phyloP scores from a whole-genome alignment of 1,140 invertebrate species.

The Bombyx mandarina region DNA sequence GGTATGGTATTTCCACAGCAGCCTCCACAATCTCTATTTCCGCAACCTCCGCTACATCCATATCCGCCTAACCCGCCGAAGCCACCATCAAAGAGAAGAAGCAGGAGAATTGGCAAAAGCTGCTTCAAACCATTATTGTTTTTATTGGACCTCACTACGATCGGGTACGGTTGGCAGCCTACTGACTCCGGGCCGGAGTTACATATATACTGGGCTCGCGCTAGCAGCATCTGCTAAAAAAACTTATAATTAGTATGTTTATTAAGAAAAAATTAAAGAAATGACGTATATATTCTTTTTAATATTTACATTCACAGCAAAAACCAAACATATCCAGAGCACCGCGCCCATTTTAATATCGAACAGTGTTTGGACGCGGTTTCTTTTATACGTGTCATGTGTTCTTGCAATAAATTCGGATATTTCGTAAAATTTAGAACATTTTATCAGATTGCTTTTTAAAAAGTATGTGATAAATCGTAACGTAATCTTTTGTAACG shows the following conservation, averaged over 20 bases:
- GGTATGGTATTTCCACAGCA: constrained; percentile 20
- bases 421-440: constrained; percentile 2
- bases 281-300: background rate
- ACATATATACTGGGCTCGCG: constrained; percentile 24
- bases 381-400: constrained; percentile 5
- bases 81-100: constrained; percentile 24
- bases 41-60: constrained; percentile 11
- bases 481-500: constrained; percentile 6
- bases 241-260: background rate
- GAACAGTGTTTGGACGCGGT: constrained; percentile 1
- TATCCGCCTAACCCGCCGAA: constrained; percentile 12
- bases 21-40: constrained; percentile 6
- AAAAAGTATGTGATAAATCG: background rate
- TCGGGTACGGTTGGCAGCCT: constrained; percentile 22
- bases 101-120: constrained; percentile 31
- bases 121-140: constrained; percentile 24
- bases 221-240: constrained; percentile 20
- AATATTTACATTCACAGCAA: constrained; percentile 6
- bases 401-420: constrained; percentile 6
- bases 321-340: constrained; percentile 5
- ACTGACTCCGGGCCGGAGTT: constrained; percentile 16
- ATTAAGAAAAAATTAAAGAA: constrained; percentile 1
- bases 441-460: constrained; percentile 5
- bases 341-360: constrained; percentile 5
- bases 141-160: constrained; percentile 22